These are phyloP conservation scores for Masnerella sp. DNA, from an alignment of 2,888 invertebrate genomes.

Conservation along the genomic window DNA sequence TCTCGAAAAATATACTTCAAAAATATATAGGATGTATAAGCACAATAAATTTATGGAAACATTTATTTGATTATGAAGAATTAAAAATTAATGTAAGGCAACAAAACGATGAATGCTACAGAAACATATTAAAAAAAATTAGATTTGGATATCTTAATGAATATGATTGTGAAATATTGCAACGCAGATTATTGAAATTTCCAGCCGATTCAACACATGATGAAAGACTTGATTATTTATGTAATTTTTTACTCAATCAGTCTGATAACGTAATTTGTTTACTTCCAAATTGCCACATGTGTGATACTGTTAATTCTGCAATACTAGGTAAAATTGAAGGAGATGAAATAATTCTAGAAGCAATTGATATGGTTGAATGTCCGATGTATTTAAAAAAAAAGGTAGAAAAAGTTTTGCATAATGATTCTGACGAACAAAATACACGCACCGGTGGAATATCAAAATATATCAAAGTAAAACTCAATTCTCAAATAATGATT, in stretches of 20 bases:
- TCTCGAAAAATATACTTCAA: slow-evolving; percentile 55
- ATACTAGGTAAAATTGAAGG: background rate
- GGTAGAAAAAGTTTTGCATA: background rate
- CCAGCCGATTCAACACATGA: background rate
- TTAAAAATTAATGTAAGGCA: slow-evolving; percentile 66
- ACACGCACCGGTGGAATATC: slow-evolving; percentile 8
- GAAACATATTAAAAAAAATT: slow-evolving; percentile 59
- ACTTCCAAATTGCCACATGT: slow-evolving; percentile 18
- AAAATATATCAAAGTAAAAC: slow-evolving; percentile 18
- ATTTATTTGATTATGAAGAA: slow-evolving; percentile 67
- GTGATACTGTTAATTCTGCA: slow-evolving; percentile 3
- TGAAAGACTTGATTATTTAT: slow-evolving; percentile 7
- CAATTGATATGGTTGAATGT: slow-evolving; percentile 14
- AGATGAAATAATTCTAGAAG: slow-evolving; percentile 10
- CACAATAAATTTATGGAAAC: slow-evolving; percentile 63
- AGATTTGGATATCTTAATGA: slow-evolving; percentile 23
- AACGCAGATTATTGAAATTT: background rate
- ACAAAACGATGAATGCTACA: slow-evolving; percentile 58
- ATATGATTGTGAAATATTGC: slow-evolving; percentile 22
- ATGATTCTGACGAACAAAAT: background rate
- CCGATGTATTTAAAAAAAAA: slow-evolving; percentile 8
- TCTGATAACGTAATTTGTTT: slow-evolving; percentile 2
- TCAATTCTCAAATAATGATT: slow-evolving; percentile 60
- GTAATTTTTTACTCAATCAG: background rate
- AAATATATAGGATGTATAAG: slow-evolving; percentile 63